Conservation (phyloP, 2,797 vertebrate genomes). For the Urophycis tenuis region DNA sequence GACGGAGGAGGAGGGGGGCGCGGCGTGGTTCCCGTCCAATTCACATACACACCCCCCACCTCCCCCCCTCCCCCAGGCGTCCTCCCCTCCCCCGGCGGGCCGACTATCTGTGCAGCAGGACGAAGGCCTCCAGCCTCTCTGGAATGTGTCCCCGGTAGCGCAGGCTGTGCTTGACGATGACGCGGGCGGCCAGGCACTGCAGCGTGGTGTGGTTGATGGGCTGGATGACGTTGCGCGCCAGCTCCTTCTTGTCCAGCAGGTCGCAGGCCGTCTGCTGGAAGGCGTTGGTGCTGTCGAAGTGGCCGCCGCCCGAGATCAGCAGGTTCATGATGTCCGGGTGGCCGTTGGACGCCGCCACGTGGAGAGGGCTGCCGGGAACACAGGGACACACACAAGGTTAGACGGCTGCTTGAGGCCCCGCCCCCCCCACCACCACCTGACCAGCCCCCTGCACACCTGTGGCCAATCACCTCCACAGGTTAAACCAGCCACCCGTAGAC, state of each 20-base stretch:
- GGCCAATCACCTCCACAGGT: no score
- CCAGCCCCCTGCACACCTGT: no score
- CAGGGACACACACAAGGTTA: no score
- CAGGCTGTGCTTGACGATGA: conserved; percentile 88
- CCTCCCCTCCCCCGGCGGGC: conserved; percentile 13
- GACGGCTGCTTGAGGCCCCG: no score
- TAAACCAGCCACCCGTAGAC: no score
- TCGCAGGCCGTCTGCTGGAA: conserved; percentile 92
- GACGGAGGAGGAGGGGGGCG: not conserved
- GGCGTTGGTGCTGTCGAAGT: conserved; percentile 95
- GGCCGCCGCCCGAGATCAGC: conserved; percentile 90
- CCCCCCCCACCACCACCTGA: no score
- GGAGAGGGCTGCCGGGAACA: conserved; percentile 75
- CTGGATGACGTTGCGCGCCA: conserved; percentile 94
- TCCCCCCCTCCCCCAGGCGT: conserved; percentile 2
- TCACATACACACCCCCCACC: not conserved
- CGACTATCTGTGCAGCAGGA: conserved; percentile 94
- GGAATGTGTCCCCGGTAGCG: conserved; percentile 86
- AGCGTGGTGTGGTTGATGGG: conserved; percentile 97
- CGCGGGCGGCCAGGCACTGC: conserved; percentile 95
- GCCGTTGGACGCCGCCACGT: conserved; percentile 93
- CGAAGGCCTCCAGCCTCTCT: conserved; percentile 92
- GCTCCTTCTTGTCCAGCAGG: conserved; percentile 93
- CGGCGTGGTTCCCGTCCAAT: not conserved
- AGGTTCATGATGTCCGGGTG: conserved; percentile 98